A percentile compares a stretch with the other conserved stretches of the same genome.
Evolutionary conservation across 2,797 vertebrate species (phyloP).

Genomic region (Spinus pinus): DNA sequence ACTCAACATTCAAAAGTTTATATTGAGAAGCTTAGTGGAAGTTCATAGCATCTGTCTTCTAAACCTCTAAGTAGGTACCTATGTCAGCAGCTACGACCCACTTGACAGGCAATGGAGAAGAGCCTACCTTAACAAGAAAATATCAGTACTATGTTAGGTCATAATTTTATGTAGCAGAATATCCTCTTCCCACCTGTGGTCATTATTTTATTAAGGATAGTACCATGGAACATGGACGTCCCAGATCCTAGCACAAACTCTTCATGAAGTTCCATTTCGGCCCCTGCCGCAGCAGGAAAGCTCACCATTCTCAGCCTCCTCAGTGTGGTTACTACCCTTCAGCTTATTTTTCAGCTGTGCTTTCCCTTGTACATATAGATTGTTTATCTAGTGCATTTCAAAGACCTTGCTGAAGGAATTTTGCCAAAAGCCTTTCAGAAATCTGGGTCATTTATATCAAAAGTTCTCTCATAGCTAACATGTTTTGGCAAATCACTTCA

Average conservation of each 20-base stretch:
- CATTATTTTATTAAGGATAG: not conserved
- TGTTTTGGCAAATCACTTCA: conserved; percentile 1
- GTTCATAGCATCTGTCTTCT: not conserved
- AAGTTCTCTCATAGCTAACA: not conserved
- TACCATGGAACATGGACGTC: not conserved
- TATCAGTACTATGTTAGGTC: not conserved
- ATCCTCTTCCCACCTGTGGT: not conserved
- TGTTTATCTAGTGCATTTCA: not conserved
- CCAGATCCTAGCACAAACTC: not conserved
- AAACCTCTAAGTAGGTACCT: not conserved
- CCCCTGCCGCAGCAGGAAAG: not conserved
- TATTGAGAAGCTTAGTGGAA: not conserved
- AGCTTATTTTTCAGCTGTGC: not conserved
- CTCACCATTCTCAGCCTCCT: not conserved
- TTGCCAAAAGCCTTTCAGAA: conserved; percentile 5
- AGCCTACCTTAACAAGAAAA: not conserved
- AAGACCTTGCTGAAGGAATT: not conserved
- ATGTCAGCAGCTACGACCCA: not conserved
- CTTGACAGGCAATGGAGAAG: not conserved
- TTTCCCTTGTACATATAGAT: not conserved
- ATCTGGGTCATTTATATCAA: not conserved
- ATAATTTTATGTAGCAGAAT: not conserved
- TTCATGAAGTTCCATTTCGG: not conserved
- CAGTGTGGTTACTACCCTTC: not conserved
- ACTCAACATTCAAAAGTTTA: not conserved